Base-by-base conservation (phyloP, 2,888 invertebrate genomes). In the Micoletzkya japonica region DNA sequence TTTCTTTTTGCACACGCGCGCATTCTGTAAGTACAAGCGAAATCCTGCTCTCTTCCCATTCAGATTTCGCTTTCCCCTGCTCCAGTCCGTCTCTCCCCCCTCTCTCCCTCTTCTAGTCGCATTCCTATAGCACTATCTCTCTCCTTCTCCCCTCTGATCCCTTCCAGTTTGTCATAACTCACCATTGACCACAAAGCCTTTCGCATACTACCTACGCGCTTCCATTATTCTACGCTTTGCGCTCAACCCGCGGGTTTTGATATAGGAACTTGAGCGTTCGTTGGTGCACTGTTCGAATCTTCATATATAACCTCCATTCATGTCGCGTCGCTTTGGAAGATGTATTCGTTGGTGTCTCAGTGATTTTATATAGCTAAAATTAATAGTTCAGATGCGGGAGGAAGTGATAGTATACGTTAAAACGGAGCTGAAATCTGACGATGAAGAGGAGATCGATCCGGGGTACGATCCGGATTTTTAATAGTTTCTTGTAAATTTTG, bases 401-500 rank as follows among this genome's bases (percentile, higher is more conserved):
- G 54, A 66, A 66, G 64, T 66, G 54, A 66, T 66, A 54, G 64
- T 66, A 10, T 37, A 66, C 54, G 64, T 66, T 24, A 66, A 66
- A 37, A 4, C 20, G 6, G 64, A 66, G 28, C n/a, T 66, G 3
- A 52, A 37, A 14, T 66, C 64, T 4, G 64, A 66, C n/a, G 64
- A 66, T 20, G 64, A 66, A 36, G 64, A 66, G 52, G 64, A 66
- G 20, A 54, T 54, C 28, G 54, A 66, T 30, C 52, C 64, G 14
- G 54, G 64, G 64, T 66, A 17, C 6, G 52, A 6, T 44, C 20
- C 20, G 20, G 20, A 44, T 44, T 44, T 44, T 44, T 44, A 14
- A n/a, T n/a, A n/a, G n/a, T n/a, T n/a, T n/a, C n/a, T n/a, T n/a
- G n/a, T n/a, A 39, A 17, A 39, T 7, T 39, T 10, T 39, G 39